Conservation (phyloP, 2,797 vertebrate genomes). For the Alectoris magna region DNA sequence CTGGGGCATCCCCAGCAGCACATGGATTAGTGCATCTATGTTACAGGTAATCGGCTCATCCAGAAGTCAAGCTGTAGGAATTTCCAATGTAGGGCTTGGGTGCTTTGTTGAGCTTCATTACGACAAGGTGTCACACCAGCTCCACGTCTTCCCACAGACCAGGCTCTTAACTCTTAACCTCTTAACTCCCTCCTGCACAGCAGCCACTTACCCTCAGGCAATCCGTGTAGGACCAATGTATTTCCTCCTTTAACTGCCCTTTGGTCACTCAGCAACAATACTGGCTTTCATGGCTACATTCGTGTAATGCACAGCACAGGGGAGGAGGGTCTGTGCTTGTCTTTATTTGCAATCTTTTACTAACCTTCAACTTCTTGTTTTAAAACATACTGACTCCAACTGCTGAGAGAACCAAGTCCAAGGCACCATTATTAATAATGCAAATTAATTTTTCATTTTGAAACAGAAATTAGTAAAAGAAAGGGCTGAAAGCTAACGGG, state of each 20-base stretch:
- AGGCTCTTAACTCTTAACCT: background rate
- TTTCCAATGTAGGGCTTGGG: background rate
- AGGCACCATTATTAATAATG: accelerated
- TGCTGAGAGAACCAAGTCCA: accelerated
- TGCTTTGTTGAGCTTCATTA: background rate
- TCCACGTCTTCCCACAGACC: background rate
- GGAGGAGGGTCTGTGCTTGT: too few relatives aligned
- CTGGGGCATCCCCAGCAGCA: background rate
- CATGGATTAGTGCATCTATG: background rate
- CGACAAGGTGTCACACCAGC: background rate
- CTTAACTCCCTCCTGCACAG: background rate
- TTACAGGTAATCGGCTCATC: background rate
- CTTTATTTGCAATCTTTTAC: background rate
- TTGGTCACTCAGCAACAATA: background rate
- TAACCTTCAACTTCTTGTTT: background rate
- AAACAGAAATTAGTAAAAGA: background rate
- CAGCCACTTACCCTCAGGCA: background rate
- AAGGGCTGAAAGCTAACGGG: background rate
- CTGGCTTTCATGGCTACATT: background rate
- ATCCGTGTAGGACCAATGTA: accelerated
- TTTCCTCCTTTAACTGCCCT: background rate
- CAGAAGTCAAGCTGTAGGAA: background rate
- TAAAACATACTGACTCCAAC: accelerated
- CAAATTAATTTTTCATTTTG: accelerated
- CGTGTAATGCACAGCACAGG: background rate